A percentile compares a stretch with the other conserved stretches of the same genome.
Evolutionary conservation across 2,888 invertebrate genomes (phyloP).

Genomic region (Adelphocoris suturalis): DNA sequence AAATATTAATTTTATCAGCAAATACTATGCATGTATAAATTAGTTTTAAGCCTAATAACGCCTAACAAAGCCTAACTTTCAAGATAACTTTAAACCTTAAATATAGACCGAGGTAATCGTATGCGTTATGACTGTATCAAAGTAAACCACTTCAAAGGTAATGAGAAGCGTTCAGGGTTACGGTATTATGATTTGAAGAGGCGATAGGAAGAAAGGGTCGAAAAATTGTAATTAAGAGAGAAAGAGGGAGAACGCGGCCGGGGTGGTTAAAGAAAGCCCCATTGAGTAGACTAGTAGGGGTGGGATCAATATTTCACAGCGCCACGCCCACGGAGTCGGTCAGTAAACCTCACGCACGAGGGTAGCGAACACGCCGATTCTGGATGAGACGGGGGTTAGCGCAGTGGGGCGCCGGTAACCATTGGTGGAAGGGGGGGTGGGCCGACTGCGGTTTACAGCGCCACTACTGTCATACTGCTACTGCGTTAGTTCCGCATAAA

Average conservation of each 20-base stretch:
- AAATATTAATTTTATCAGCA: too few relatives aligned
- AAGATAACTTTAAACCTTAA: too few relatives aligned
- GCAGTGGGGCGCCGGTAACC: constrained; percentile 1
- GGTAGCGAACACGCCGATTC: neutral
- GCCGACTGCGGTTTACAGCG: constrained; percentile 35
- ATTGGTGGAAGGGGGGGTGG: neutral
- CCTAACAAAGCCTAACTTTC: too few relatives aligned
- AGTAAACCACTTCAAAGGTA: neutral
- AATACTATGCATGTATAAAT: too few relatives aligned
- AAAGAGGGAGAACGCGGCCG: neutral
- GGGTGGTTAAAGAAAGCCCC: constrained; percentile 53
- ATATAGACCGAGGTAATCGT: too few relatives aligned
- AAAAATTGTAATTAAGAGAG: constrained; percentile 63
- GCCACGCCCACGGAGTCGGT: constrained; percentile 70
- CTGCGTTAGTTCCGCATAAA: constrained; percentile 59
- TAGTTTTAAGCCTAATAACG: too few relatives aligned
- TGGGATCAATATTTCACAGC: constrained; percentile 70
- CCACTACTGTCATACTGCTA: neutral
- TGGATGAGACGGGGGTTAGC: constrained; percentile 23
- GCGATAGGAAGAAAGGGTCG: constrained; percentile 29
- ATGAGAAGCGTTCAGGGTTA: constrained; percentile 37
- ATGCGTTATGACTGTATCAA: neutral
- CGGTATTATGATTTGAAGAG: constrained; percentile 40
- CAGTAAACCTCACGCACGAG: constrained; percentile 71
- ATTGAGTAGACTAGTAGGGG: constrained; percentile 65